Evolutionary conservation across 2,113 vertebrate species (phyloP).

Genomic region (Thryonomys swinderianus): DNA sequence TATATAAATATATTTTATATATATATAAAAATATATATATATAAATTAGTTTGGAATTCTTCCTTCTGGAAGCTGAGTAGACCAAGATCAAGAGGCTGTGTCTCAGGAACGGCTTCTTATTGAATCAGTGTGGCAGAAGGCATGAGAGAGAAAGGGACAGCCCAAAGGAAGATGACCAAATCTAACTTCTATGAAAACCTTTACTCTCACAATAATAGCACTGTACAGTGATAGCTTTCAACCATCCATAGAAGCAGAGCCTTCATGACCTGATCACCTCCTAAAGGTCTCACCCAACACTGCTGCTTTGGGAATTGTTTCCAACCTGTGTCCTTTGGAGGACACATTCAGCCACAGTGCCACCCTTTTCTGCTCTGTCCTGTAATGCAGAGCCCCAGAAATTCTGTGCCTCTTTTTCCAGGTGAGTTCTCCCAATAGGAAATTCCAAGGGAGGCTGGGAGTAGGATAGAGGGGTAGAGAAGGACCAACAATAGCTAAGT

Average conservation of each 20-base stretch:
- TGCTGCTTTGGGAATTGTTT: neutral
- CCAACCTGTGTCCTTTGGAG: neutral
- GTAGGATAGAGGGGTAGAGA: neutral
- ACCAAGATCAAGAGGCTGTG: neutral
- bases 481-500: neutral
- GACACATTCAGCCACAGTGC: neutral
- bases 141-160: too few species aligned
- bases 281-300: neutral
- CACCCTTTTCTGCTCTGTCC: neutral
- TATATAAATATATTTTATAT: too few species aligned
- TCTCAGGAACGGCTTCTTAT: neutral
- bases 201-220: neutral
- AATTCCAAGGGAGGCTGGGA: neutral
- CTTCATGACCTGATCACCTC: neutral
- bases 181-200: neutral
- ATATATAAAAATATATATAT: too few species aligned
- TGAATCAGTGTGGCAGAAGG: neutral
- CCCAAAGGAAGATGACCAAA: neutral
- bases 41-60: neutral
- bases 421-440: neutral
- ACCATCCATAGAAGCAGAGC: neutral
- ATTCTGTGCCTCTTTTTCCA: neutral
- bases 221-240: neutral
- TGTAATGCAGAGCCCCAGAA: neutral
- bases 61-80: neutral